phyloP scores from a whole-genome alignment of 2,113 vertebrate species.

The Casuarius casuarius region DNA sequence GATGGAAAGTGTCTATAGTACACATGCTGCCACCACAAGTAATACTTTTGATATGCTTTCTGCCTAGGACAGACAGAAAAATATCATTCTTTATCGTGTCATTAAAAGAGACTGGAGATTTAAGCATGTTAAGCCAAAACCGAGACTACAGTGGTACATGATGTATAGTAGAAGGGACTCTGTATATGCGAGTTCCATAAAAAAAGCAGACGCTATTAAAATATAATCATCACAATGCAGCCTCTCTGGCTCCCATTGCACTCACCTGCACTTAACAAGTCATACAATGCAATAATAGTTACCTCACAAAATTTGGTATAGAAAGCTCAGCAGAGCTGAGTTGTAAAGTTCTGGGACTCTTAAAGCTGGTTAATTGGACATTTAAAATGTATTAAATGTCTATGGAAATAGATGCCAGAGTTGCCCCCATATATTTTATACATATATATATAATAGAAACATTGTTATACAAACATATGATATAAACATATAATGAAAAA shows the following conservation, averaged over 20 bases:
- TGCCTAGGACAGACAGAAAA: neutral
- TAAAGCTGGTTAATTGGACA: neutral
- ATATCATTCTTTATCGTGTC: neutral
- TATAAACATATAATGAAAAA: neutral
- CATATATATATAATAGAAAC: neutral
- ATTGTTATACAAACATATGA: neutral
- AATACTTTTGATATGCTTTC: neutral
- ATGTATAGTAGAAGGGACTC: neutral
- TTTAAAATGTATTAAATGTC: neutral
- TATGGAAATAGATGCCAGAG: neutral
- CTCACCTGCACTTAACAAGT: neutral
- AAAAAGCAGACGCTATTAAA: neutral
- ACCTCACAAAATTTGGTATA: neutral
- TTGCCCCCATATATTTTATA: neutral
- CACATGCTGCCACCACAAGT: neutral
- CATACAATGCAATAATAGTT: neutral
- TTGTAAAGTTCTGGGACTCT: neutral
- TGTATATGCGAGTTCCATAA: neutral
- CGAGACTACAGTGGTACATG: neutral
- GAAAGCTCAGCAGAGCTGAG: neutral
- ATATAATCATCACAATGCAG: neutral
- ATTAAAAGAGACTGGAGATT: slow-evolving; percentile 10
- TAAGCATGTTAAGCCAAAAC: slow-evolving; percentile 1
- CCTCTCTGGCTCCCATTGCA: neutral
- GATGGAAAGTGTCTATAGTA: neutral